These are phyloP conservation scores for Trissolcus japonicus DNA, from an alignment of 2,888 invertebrate species.

Conservation along the genomic window DNA sequence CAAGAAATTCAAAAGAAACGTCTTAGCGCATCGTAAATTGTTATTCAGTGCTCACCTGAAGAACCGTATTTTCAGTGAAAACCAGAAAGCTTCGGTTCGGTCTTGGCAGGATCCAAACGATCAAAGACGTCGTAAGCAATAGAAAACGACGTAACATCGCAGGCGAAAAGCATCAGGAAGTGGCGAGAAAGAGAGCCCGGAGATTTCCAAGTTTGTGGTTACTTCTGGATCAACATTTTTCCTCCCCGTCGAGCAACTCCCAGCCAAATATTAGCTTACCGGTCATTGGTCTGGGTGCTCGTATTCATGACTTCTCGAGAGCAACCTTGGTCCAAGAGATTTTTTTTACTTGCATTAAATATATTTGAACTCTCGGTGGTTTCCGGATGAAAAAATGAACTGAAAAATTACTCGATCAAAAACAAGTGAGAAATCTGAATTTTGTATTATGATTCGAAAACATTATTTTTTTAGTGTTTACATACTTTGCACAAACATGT, in stretches of 20 bases:
- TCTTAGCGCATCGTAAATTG: conserved; percentile 42
- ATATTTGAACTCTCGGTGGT: conserved; percentile 7
- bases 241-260: conserved; percentile 64
- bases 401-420: conserved; percentile 14
- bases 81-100: conserved; percentile 63
- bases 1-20: conserved; percentile 28
- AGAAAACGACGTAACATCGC: conserved; percentile 63
- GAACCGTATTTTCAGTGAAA: conserved; percentile 65
- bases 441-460: background rate
- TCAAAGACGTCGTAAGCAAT: conserved; percentile 53
- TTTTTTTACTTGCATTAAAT: conserved; percentile 19
- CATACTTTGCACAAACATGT: too few relatives aligned
- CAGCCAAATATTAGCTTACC: conserved; percentile 64
- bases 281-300: conserved; percentile 60
- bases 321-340: background rate
- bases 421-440: background rate
- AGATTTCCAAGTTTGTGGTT: conserved; percentile 54
- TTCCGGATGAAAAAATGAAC: conserved; percentile 18
- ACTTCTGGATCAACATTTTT: conserved; percentile 51
- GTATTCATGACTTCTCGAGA: conserved; percentile 27
- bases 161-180: conserved; percentile 41
- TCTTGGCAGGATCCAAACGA: conserved; percentile 40
- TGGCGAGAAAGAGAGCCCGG: conserved; percentile 36
- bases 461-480: too few relatives aligned
- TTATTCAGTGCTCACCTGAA: conserved; percentile 67